Conservation (phyloP, 2,888 invertebrate genomes). For the Steinernema hermaphroditum region DNA sequence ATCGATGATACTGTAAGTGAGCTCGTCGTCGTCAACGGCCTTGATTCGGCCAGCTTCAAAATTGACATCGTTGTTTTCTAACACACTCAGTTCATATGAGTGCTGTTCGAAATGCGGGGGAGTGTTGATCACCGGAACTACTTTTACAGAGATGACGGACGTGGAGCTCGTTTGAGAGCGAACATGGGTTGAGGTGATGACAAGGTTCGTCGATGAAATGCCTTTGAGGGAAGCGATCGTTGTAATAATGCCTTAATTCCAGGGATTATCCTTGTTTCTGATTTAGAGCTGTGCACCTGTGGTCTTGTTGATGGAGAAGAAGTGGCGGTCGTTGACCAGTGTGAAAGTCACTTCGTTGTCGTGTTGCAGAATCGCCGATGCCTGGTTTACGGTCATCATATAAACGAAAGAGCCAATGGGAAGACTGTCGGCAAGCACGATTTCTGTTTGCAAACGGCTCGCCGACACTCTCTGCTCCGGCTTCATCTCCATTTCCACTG, state of each 20-base stretch:
- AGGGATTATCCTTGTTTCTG: background rate
- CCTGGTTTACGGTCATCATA: conserved; percentile 21
- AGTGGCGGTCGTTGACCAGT: conserved; percentile 8
- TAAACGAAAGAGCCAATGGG: conserved; percentile 32
- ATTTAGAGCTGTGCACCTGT: background rate
- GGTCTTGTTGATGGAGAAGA: conserved; percentile 19
- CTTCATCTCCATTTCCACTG: conserved; percentile 12
- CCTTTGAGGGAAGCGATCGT: background rate
- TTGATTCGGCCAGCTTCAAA: background rate
- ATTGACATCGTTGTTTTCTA: background rate
- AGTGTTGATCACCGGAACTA: background rate
- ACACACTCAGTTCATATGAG: background rate
- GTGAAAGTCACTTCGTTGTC: background rate
- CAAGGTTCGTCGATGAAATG: background rate
- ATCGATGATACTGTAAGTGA: background rate
- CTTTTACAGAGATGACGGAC: background rate
- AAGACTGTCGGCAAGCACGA: conserved; percentile 26
- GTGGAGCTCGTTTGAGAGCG: conserved; percentile 20
- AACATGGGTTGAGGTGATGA: background rate
- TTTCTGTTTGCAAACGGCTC: conserved; percentile 3
- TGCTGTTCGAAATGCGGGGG: background rate
- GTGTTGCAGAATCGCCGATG: background rate
- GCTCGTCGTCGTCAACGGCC: conserved; percentile 6
- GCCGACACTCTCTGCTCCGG: conserved; percentile 14
- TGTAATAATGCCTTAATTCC: conserved; percentile 6